These are phyloP conservation scores for Caradrina clavipalpis DNA, from an alignment of 2,888 invertebrate genomes.

Conservation along the genomic window DNA sequence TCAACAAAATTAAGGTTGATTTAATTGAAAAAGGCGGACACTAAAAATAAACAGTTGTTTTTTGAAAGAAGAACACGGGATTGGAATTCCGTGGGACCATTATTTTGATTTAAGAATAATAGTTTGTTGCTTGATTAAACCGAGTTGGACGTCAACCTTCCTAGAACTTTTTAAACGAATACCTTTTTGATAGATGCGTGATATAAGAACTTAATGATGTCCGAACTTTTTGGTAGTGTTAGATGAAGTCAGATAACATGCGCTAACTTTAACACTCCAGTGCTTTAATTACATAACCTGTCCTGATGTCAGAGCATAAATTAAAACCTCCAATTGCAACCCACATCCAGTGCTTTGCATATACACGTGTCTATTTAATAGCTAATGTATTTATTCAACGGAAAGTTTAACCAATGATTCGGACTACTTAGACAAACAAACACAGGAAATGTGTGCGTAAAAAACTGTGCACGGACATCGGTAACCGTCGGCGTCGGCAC, in stretches of 20 bases:
- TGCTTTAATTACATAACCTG: slow-evolving; percentile 21
- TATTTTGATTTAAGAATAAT: slow-evolving; percentile 39
- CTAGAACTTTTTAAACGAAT: slow-evolving; percentile 41
- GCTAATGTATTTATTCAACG: slow-evolving; percentile 48
- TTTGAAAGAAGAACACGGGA: slow-evolving; percentile 36
- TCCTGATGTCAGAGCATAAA: slow-evolving; percentile 14
- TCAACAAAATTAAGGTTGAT: slow-evolving; percentile 53
- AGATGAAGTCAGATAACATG: slow-evolving; percentile 20
- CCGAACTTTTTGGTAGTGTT: slow-evolving; percentile 23
- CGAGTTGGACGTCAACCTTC: slow-evolving; percentile 53
- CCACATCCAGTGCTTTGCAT: slow-evolving; percentile 30
- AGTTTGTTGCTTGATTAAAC: slow-evolving; percentile 37
- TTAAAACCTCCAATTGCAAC: slow-evolving; percentile 25
- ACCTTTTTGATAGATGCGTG: slow-evolving; percentile 30
- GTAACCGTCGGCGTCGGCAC: slow-evolving; percentile 50
- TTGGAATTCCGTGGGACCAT: slow-evolving; percentile 37
- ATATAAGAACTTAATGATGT: slow-evolving; percentile 32
- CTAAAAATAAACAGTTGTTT: slow-evolving; percentile 63
- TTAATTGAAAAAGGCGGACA: slow-evolving; percentile 72
- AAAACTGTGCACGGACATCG: slow-evolving; percentile 38
- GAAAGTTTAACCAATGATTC: slow-evolving; percentile 43
- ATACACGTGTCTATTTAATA: slow-evolving; percentile 35
- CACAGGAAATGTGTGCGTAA: slow-evolving; percentile 52
- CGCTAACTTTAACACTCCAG: slow-evolving; percentile 12
- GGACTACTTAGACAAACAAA: slow-evolving; percentile 47